phyloP scores from a whole-genome alignment of 1,140 invertebrate genomes.

The Homarus americanus region DNA sequence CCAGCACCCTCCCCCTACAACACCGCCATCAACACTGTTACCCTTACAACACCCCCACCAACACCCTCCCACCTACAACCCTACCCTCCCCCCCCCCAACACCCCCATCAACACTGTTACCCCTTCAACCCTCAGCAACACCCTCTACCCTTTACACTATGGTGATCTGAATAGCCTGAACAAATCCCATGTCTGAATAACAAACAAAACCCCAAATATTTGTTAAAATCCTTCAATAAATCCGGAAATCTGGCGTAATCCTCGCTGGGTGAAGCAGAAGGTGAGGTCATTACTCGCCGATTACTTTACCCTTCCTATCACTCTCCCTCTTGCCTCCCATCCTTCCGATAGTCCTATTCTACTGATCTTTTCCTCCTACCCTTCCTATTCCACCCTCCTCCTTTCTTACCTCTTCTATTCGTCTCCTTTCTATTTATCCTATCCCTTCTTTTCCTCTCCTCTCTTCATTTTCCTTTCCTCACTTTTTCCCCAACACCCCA shows the following conservation, averaged over 20 bases:
- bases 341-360: background rate
- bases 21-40: background rate
- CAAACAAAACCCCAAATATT: slow-evolving; percentile 4
- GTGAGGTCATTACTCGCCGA: background rate
- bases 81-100: background rate
- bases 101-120: too few relatives aligned
- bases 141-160: too few relatives aligned
- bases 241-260: slow-evolving; percentile 6
- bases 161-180: too few relatives aligned
- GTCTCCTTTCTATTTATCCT: too few relatives aligned
- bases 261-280: background rate
- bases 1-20: background rate
- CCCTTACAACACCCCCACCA: background rate
- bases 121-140: too few relatives aligned
- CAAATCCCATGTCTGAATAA: background rate
- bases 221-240: background rate
- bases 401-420: too few relatives aligned
- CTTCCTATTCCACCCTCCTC: background rate
- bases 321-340: background rate
- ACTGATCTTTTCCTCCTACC: background rate
- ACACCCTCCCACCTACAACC: too few relatives aligned
- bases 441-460: too few relatives aligned
- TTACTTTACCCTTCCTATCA: background rate
- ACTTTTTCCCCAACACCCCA: too few relatives aligned
- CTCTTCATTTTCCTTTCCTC: too few relatives aligned